phyloP scores from a whole-genome alignment of 1,140 invertebrate genomes.

The Drosophila kurseongensis region DNA sequence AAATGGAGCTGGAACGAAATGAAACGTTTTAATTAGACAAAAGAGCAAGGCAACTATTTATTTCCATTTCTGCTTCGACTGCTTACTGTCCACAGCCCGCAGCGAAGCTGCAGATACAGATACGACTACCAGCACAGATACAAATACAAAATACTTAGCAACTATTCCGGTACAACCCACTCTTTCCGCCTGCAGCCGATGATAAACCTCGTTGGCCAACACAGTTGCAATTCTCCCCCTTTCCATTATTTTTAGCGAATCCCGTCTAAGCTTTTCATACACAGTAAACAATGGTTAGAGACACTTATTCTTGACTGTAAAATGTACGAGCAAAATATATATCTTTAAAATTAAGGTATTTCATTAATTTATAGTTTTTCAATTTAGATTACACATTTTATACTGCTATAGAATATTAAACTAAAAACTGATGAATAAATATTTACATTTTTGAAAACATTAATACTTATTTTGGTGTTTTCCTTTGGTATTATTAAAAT shows the following conservation, averaged over 20 bases:
- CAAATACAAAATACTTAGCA: conserved; percentile 25
- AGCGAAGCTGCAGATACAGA: conserved; percentile 36
- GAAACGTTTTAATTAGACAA: conserved; percentile 79
- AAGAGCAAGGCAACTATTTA: conserved; percentile 80
- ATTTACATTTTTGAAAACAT: too few relatives aligned
- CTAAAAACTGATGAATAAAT: too few relatives aligned
- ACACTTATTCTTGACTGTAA: not conserved
- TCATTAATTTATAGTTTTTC: too few relatives aligned
- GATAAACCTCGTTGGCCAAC: conserved; percentile 29
- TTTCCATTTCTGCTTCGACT: conserved; percentile 67
- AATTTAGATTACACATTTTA: too few relatives aligned
- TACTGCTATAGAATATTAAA: too few relatives aligned
- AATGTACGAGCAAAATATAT: not conserved
- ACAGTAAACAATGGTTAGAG: not conserved
- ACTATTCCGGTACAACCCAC: conserved; percentile 18
- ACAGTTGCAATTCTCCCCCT: conserved; percentile 13
- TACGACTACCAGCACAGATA: conserved; percentile 16
- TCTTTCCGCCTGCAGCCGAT: conserved; percentile 20
- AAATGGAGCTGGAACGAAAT: conserved; percentile 62
- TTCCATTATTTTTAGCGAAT: not conserved
- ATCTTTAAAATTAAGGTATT: not conserved
- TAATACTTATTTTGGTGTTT: too few relatives aligned
- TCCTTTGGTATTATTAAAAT: too few relatives aligned
- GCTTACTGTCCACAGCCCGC: conserved; percentile 40
- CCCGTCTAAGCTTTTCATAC: not conserved